These are phyloP conservation scores for Mirounga angustirostris DNA, from an alignment of 2,113 vertebrate species.

Conservation along the genomic window DNA sequence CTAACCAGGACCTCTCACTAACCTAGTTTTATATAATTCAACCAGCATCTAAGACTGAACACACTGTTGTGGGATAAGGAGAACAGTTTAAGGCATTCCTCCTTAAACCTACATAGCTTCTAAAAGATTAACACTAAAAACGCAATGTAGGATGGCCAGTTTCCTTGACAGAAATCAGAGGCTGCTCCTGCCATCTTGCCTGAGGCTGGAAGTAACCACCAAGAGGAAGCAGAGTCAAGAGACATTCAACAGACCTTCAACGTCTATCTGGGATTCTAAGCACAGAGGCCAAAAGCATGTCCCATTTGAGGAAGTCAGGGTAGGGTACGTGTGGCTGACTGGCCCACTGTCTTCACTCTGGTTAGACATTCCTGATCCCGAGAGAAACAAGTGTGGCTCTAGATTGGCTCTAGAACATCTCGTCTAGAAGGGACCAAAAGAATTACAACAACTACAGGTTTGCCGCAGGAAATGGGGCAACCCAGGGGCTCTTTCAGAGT, in stretches of 20 bases:
- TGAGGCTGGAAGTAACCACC: neutral
- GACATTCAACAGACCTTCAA: accelerated
- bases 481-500: neutral
- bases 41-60: neutral
- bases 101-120: neutral
- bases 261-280: neutral
- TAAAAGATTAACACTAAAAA: neutral
- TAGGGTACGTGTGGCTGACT: accelerated
- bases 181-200: neutral
- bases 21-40: neutral
- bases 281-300: too few relatives aligned
- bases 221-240: neutral
- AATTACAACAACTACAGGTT: neutral
- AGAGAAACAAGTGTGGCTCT: neutral
- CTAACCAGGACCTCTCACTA: accelerated
- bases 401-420: neutral
- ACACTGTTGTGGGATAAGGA: accelerated
- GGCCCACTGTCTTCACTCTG: neutral
- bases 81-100: neutral
- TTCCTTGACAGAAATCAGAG: neutral
- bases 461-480: neutral
- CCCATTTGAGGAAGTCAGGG: neutral
- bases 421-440: neutral
- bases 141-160: accelerated
- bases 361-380: neutral